A percentile compares a stretch with the other conserved stretches of the same genome.
Conservation (phyloP, 1,140 invertebrate species). For the Pseudomyrmex dendroicus region DNA sequence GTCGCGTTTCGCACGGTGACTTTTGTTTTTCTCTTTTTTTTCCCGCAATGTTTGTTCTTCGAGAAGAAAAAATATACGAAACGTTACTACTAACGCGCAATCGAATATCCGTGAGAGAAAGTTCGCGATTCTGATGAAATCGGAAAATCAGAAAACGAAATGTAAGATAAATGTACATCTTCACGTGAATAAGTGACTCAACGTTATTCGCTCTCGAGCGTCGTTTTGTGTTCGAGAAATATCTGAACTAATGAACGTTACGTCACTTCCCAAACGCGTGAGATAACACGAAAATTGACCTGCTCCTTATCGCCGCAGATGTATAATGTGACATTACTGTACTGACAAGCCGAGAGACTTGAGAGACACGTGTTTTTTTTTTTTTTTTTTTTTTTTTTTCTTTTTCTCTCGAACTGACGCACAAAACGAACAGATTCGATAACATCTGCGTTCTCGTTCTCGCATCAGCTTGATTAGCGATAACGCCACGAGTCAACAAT, state of each 20-base stretch:
- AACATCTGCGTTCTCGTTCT: neutral
- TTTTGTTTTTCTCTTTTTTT: neutral
- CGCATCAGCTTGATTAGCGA: constrained; percentile 6
- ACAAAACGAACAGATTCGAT: neutral
- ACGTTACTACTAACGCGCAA: neutral
- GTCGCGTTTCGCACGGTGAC: neutral
- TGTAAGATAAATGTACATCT: neutral
- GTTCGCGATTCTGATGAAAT: neutral
- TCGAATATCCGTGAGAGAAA: neutral
- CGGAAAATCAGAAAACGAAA: neutral
- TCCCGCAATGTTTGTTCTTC: neutral
- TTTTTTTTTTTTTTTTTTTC: constrained; percentile 15
- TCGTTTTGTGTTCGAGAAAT: neutral
- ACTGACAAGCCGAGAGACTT: neutral
- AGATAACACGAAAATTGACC: constrained; percentile 1
- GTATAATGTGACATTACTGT: neutral
- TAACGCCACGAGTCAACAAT: constrained; percentile 21
- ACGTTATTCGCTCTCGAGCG: neutral
- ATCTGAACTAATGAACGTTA: neutral
- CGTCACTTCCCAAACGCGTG: neutral
- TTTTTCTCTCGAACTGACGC: neutral
- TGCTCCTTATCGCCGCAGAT: neutral
- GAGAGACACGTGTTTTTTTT: neutral
- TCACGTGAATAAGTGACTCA: constrained; percentile 40
- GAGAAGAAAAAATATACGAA: neutral